phyloP scores from a whole-genome alignment of 2,888 invertebrate species.

The Ceratothoa steindachneri region DNA sequence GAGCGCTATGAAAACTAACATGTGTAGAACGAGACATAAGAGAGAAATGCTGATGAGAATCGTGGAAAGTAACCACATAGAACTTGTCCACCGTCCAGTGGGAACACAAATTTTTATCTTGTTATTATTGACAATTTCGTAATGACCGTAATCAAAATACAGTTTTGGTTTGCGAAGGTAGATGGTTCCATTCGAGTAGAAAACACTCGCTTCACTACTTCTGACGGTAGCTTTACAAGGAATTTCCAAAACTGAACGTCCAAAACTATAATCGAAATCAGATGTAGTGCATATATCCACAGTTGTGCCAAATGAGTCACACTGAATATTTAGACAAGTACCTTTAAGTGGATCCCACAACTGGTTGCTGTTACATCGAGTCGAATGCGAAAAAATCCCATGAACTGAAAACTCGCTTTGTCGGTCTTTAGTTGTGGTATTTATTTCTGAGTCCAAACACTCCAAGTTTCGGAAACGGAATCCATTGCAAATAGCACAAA shows the following conservation, averaged over 20 bases:
- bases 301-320: not conserved
- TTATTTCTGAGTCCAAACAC: not conserved
- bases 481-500: slow-evolving; percentile 16
- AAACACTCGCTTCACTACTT: slow-evolving; percentile 5
- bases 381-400: not conserved
- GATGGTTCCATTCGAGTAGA: slow-evolving; percentile 26
- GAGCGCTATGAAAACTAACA: slow-evolving; percentile 51
- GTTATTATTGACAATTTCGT: slow-evolving; percentile 27
- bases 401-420: not conserved
- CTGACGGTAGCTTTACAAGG: slow-evolving; percentile 31
- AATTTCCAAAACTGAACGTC: not conserved
- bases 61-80: slow-evolving; percentile 29
- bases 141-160: slow-evolving; percentile 31
- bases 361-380: slow-evolving; percentile 24
- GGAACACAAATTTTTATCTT: slow-evolving; percentile 26
- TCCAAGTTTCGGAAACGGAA: not conserved
- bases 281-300: no score
- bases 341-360: slow-evolving; percentile 27
- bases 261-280: no score
- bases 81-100: slow-evolving; percentile 21
- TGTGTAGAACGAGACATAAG: slow-evolving; percentile 51
- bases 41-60: slow-evolving; percentile 51
- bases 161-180: slow-evolving; percentile 25
- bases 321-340: not conserved
- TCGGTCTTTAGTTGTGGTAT: not conserved